These are phyloP conservation scores for Notarius quadriscutis DNA, from an alignment of 2,113 vertebrate species.

Conservation along the genomic window DNA sequence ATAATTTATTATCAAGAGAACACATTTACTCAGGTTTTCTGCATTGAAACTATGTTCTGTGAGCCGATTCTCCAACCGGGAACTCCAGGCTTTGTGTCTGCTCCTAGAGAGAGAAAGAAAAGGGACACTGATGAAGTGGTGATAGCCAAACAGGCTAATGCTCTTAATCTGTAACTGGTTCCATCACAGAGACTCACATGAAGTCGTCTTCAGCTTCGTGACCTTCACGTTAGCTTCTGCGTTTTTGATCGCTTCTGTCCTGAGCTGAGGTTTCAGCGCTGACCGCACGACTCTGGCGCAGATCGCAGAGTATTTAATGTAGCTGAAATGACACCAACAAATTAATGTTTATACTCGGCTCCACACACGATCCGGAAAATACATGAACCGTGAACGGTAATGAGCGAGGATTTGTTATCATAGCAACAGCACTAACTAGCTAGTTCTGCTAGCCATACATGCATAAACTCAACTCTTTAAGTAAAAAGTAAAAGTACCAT, in stretches of 20 bases:
- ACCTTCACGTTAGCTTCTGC: constrained; percentile 79
- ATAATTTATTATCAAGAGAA: constrained; percentile 52
- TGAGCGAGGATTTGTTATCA: neutral
- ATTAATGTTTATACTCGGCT: neutral
- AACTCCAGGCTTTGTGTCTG: neutral
- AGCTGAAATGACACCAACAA: constrained; percentile 20
- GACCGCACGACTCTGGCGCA: constrained; percentile 85
- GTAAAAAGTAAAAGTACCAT: neutral
- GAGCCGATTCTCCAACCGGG: neutral
- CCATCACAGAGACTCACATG: constrained; percentile 65
- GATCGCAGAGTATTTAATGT: constrained; percentile 66
- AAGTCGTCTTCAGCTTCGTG: constrained; percentile 76
- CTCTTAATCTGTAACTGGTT: neutral
- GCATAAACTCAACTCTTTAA: too few relatives aligned
- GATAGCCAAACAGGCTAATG: neutral
- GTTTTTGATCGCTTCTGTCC: constrained; percentile 74
- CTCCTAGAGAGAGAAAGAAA: constrained; percentile 11
- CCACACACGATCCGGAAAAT: neutral
- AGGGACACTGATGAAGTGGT: neutral
- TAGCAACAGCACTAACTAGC: neutral
- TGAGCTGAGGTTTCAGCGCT: constrained; percentile 84
- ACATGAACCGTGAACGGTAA: neutral
- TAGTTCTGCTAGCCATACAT: neutral
- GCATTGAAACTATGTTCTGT: neutral
- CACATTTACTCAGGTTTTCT: constrained; percentile 1